Conservation (phyloP, 1,140 invertebrate species). For the Lasioglossum baleicum region DNA sequence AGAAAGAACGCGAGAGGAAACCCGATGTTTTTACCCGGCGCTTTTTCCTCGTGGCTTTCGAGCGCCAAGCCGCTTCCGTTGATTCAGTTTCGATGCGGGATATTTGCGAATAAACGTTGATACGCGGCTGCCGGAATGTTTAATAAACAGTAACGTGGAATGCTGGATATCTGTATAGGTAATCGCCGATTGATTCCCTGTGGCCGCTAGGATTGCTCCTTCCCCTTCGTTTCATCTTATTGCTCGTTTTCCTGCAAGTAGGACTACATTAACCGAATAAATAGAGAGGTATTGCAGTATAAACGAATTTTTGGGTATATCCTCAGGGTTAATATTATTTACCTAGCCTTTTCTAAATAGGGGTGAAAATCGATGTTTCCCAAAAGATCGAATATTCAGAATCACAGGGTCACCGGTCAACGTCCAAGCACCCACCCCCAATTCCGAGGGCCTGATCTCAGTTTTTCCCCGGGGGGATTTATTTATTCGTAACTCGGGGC, state of each 20-base stretch:
- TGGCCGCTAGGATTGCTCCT: neutral
- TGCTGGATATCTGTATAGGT: neutral
- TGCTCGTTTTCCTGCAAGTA: neutral
- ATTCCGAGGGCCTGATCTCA: too few relatives aligned
- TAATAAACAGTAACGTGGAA: constrained; percentile 28
- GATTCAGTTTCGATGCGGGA: constrained; percentile 26
- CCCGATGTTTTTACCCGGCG: neutral
- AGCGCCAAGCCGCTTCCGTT: neutral
- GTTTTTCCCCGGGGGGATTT: neutral
- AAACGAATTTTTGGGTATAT: too few relatives aligned
- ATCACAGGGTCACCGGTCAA: too few relatives aligned
- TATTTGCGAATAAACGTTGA: constrained; percentile 44
- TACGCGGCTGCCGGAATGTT: constrained; percentile 35
- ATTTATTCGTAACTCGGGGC: constrained; percentile 20
- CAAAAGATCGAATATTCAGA: too few relatives aligned
- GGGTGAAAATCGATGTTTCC: too few relatives aligned
- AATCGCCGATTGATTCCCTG: constrained; percentile 29
- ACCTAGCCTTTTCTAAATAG: too few relatives aligned
- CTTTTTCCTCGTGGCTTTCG: neutral
- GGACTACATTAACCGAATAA: too few relatives aligned
- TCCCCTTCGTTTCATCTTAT: neutral
- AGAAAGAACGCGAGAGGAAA: neutral
- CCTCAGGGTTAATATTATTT: too few relatives aligned
- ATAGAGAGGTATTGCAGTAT: too few relatives aligned
- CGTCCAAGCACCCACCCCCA: too few relatives aligned